These are phyloP conservation scores for Amphipyra tragopoginis DNA, from an alignment of 2,888 invertebrate species.

Conservation along the genomic window DNA sequence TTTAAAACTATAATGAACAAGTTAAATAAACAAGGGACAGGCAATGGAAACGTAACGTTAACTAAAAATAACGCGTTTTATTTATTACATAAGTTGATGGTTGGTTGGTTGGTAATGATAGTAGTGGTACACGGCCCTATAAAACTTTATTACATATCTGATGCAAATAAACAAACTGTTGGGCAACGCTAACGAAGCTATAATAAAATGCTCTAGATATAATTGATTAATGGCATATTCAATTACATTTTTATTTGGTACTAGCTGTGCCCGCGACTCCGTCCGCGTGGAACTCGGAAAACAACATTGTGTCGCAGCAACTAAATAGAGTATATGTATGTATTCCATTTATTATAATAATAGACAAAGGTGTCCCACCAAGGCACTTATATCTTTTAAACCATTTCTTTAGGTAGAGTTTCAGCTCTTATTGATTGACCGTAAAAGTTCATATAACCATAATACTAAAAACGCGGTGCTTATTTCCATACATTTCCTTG, in stretches of 20 bases:
- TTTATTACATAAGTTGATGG: slow-evolving; percentile 44
- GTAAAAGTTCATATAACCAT: too few relatives aligned
- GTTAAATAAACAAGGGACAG: slow-evolving; percentile 33
- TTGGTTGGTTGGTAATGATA: slow-evolving; percentile 10
- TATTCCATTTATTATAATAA: too few relatives aligned
- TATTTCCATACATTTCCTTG: too few relatives aligned
- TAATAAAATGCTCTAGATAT: slow-evolving; percentile 74
- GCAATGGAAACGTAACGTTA: slow-evolving; percentile 19
- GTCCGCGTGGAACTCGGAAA: too few relatives aligned
- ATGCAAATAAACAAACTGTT: slow-evolving; percentile 65
- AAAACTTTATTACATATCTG: slow-evolving; percentile 60
- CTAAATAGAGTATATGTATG: too few relatives aligned
- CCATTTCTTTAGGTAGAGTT: too few relatives aligned
- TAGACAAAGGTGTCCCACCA: too few relatives aligned
- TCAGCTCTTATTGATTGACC: too few relatives aligned
- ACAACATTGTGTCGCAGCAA: too few relatives aligned
- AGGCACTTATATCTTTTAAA: too few relatives aligned
- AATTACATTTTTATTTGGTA: slow-evolving; percentile 56
- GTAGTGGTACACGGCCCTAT: slow-evolving; percentile 18
- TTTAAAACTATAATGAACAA: slow-evolving; percentile 38
- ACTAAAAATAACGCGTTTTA: slow-evolving; percentile 29
- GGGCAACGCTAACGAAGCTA: slow-evolving; percentile 66
- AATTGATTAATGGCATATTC: slow-evolving; percentile 69
- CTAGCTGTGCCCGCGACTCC: too few relatives aligned
- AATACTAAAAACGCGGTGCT: too few relatives aligned